Base-by-base conservation (phyloP, 2,888 invertebrate genomes). In the Melipona beecheii region DNA sequence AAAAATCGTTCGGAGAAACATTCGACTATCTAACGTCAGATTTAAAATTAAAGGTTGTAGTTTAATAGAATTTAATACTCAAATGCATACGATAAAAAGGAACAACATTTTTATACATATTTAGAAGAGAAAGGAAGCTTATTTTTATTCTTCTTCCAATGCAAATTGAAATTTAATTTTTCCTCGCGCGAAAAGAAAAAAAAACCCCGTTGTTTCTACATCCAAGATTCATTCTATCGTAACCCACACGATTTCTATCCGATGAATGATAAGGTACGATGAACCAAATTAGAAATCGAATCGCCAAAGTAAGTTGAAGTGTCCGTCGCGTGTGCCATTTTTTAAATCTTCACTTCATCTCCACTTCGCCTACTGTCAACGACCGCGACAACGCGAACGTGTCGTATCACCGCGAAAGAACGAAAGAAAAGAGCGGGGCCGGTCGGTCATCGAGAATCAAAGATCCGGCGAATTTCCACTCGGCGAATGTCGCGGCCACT, bases 361-460 rank as follows among this genome's bases (percentile, higher is more conserved):
- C 54, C 27, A 43, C 74, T 9, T 19, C 24, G 43, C 15, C 21
- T 17, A 24, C 52, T 43, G 65, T 75, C 74, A 66, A 75, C 65
- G 65, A 74, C 74, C 74, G 65, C 56, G 65, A 74, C 65, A 56
- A 62, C 50, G 62, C 50, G 49, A 74, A 52, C 74, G 64, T 64
- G 74, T 19, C 52, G 54, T 75, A 75, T 75, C 74, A 21, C 54
- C 11, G 9, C 0, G 11, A 15, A 21, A 31, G 49, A 60, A 24
- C 24, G 9, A 65, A 65, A 19, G n/a, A 24, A 17, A 65, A 19
- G n/a, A 24, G 9, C 13, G 13, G 27, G 49, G 27, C 43, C 31
- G 13, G 43, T 70, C 21, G 19, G 4, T 58, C 43, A 58, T 71
- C n/a, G 9, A 43, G 19, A 58, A 43, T 58, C 9, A 43, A n/a